phyloP scores from a whole-genome alignment of 1,140 invertebrate genomes.

The Zaprionus vittiger region DNA sequence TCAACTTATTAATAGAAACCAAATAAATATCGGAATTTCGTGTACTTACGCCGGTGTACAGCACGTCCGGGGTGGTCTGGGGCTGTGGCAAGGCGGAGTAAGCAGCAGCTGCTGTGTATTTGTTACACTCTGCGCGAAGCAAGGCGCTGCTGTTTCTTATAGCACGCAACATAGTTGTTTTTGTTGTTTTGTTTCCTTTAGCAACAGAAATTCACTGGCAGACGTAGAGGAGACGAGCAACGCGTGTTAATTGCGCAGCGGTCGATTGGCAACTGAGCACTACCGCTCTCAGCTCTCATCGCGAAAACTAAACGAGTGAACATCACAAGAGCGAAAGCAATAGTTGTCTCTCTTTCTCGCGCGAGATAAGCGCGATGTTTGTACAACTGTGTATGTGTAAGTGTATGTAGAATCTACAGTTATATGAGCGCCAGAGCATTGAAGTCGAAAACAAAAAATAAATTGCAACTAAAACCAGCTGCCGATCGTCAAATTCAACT shows the following conservation, averaged over 20 bases:
- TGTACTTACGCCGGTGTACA: constrained; percentile 76
- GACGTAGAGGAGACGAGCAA: constrained; percentile 4
- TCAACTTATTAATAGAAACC: constrained; percentile 3
- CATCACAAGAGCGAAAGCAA: constrained; percentile 19
- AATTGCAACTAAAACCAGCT: background rate
- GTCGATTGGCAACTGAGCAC: constrained; percentile 44
- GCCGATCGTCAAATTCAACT: background rate
- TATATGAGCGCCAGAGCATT: too few relatives aligned
- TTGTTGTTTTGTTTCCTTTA: constrained; percentile 7
- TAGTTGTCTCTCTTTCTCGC: constrained; percentile 3
- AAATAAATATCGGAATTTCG: background rate
- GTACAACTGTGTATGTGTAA: background rate
- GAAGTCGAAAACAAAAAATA: background rate
- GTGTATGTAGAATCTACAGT: background rate
- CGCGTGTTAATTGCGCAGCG: constrained; percentile 47
- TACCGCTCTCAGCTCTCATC: background rate
- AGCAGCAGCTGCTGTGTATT: constrained; percentile 51
- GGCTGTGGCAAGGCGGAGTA: constrained; percentile 69
- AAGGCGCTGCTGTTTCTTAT: constrained; percentile 55
- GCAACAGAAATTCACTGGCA: constrained; percentile 3
- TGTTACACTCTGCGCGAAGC: constrained; percentile 52
- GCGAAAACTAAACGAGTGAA: constrained; percentile 36
- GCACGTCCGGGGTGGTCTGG: constrained; percentile 69
- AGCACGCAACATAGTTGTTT: constrained; percentile 67
- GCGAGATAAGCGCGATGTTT: constrained; percentile 4